Conservation (phyloP, 2,888 invertebrate species). For the Thymelicus lineola region DNA sequence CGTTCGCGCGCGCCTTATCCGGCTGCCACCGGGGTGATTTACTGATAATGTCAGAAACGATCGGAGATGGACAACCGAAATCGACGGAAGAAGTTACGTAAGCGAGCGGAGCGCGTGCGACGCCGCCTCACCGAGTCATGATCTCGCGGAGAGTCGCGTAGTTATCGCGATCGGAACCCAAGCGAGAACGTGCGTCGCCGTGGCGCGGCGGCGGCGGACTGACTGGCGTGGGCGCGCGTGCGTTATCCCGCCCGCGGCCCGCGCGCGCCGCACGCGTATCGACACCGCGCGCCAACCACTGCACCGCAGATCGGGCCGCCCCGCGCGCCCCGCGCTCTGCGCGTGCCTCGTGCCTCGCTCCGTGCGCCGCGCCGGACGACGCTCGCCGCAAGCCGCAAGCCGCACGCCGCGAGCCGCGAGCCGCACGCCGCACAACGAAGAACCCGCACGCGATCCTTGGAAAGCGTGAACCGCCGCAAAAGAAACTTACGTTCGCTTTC, state of each 20-base stretch:
- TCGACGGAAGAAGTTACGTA: slow-evolving; percentile 64
- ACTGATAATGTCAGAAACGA: slow-evolving; percentile 47
- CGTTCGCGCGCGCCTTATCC: slow-evolving; percentile 51
- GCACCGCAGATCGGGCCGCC: slow-evolving; percentile 63
- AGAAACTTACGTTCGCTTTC: slow-evolving; percentile 46
- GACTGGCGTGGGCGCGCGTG: slow-evolving; percentile 45
- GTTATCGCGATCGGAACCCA: slow-evolving; percentile 60
- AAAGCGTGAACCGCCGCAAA: slow-evolving; percentile 40
- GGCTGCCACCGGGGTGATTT: slow-evolving; percentile 14
- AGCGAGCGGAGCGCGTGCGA: slow-evolving; percentile 65
- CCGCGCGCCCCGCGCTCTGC: slow-evolving; percentile 50
- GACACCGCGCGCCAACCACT: slow-evolving; percentile 76
- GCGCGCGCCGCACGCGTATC: slow-evolving; percentile 66
- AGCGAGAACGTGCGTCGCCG: slow-evolving; percentile 59
- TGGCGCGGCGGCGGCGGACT: slow-evolving; percentile 48
- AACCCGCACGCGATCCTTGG: slow-evolving; percentile 37
- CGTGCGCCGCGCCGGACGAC: slow-evolving; percentile 42
- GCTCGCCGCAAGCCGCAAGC: slow-evolving; percentile 54
- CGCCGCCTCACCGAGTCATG: slow-evolving; percentile 77
- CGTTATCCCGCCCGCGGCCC: slow-evolving; percentile 50
- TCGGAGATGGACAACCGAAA: slow-evolving; percentile 56
- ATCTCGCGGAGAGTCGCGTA: slow-evolving; percentile 69
- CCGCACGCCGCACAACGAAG: slow-evolving; percentile 35
- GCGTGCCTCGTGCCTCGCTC: slow-evolving; percentile 54
- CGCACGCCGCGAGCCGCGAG: slow-evolving; percentile 41